These are phyloP conservation scores for Stichopus horrens DNA, from an alignment of 53 echinoderm and acorn worm genomes.

Conservation along the genomic window DNA sequence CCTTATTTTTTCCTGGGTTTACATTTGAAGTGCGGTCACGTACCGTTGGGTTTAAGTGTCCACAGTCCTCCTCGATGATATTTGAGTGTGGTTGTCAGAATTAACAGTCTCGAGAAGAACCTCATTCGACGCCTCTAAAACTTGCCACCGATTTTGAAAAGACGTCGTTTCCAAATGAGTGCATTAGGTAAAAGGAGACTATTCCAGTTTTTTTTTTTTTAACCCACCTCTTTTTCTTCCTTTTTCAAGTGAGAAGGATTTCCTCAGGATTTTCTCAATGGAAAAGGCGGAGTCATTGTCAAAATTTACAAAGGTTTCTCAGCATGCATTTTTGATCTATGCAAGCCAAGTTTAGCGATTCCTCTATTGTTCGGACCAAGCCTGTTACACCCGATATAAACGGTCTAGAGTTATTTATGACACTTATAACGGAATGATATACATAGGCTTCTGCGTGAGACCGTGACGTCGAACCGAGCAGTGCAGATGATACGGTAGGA, in stretches of 20 bases:
- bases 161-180: slow-evolving; percentile 20
- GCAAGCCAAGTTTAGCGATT: not conserved
- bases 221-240: not conserved
- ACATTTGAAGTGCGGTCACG: not conserved
- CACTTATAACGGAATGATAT: too few relatives aligned
- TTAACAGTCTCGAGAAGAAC: slow-evolving; percentile 13
- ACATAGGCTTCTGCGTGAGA: too few relatives aligned
- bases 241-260: slow-evolving; percentile 4
- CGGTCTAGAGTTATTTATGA: too few relatives aligned
- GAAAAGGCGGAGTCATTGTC: slow-evolving; percentile 28
- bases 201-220: not conserved
- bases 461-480: too few relatives aligned
- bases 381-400: too few relatives aligned
- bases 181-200: not conserved
- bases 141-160: not conserved
- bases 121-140: not conserved
- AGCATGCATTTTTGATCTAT: not conserved
- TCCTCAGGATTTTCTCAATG: slow-evolving; percentile 31
- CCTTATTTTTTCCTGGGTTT: too few relatives aligned
- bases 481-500: too few relatives aligned
- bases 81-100: slow-evolving; percentile 22
- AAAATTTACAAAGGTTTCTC: not conserved
- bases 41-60: not conserved
- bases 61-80: not conserved
- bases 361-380: not conserved